Evolutionary conservation across 2,113 vertebrate genomes (phyloP), one percentile per base, ranked within the genome.

Genomic region (Antigone vipio): DNA sequence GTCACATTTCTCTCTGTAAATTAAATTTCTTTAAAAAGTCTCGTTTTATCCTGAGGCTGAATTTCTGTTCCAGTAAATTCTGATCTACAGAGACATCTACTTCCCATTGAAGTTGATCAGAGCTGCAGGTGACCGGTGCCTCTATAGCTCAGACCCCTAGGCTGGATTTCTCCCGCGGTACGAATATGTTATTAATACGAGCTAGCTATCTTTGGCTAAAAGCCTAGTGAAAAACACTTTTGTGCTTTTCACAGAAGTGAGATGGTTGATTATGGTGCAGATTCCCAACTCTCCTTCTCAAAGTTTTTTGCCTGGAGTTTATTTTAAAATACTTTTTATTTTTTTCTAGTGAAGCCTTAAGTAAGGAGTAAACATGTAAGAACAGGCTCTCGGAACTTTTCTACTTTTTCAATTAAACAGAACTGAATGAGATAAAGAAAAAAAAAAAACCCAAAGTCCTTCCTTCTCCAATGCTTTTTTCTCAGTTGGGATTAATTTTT

Each of bases 21-120:
- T 96, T 88, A 92, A 75, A 92, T 90, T 89, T 89, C 87, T 95
- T 91, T 87, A 3, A 90, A 85, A 95, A 73, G 62, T 71, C 84
- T 94, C 55, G 58, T 92, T 96, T 92, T 94, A 73, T 91, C 92
- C 94, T 52, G 77, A 89, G 95, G 95, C 86, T 85, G 84, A 89
- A 82, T 95, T 92, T 95, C 87, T 96, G 42, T 93, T 95, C 72
- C 66, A 83, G 77, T 92, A 95, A 95, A 96, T 93, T 97, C 74
- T 94, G 91, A 95, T 95, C 94, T 95, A 59, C 49, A 93, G 96
- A 94, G 95, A 88, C 89, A 87, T 73, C 74, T 92, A 71, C 53
- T 93, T 95, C 81, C 59, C 59, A 91, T 7, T 94, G 87, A 97
- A 97, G 94, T 52, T 91, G 89, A 92, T 97, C 89, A 91, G 89